Evolutionary conservation across 2,797 vertebrate species (phyloP).

Genomic region (Neosalanx taihuensis): DNA sequence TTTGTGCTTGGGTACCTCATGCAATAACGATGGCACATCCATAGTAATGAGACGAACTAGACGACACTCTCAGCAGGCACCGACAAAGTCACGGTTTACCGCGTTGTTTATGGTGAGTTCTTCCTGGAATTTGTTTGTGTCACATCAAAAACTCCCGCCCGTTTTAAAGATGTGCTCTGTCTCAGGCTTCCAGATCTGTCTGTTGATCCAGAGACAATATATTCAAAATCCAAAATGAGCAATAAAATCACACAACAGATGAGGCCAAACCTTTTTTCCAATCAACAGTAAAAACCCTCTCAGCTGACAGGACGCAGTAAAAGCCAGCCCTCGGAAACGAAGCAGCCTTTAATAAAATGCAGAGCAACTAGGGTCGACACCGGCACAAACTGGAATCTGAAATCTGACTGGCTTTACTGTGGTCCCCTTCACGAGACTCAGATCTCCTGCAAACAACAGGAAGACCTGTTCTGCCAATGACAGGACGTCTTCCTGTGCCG

Average conservation of each 20-base stretch:
- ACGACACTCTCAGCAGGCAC: too few relatives aligned
- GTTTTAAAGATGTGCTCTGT: too few relatives aligned
- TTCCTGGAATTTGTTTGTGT: too few relatives aligned
- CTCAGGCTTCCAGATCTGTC: too few relatives aligned
- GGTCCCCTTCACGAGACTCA: not conserved
- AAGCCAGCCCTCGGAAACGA: slow-evolving; percentile 38
- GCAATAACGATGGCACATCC: too few relatives aligned
- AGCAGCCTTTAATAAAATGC: slow-evolving; percentile 32
- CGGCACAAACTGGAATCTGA: slow-evolving; percentile 8
- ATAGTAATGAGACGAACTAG: too few relatives aligned
- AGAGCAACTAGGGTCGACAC: slow-evolving; percentile 9
- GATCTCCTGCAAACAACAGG: not conserved
- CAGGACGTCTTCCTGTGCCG: not conserved
- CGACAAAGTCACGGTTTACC: too few relatives aligned
- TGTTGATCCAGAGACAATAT: not conserved
- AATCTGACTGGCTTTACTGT: not conserved
- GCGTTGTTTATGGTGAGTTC: too few relatives aligned
- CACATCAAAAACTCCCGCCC: too few relatives aligned
- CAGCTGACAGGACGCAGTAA: slow-evolving; percentile 36
- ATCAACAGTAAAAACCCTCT: slow-evolving; percentile 60
- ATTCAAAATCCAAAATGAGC: slow-evolving; percentile 20
- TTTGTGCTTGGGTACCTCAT: too few relatives aligned
- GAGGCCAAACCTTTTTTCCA: slow-evolving; percentile 33
- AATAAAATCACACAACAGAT: slow-evolving; percentile 31
- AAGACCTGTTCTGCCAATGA: too few relatives aligned